Evolutionary conservation across 2,113 vertebrate genomes (phyloP), one percentile per base, ranked within the genome.

Genomic region (Oenanthe oenanthe): DNA sequence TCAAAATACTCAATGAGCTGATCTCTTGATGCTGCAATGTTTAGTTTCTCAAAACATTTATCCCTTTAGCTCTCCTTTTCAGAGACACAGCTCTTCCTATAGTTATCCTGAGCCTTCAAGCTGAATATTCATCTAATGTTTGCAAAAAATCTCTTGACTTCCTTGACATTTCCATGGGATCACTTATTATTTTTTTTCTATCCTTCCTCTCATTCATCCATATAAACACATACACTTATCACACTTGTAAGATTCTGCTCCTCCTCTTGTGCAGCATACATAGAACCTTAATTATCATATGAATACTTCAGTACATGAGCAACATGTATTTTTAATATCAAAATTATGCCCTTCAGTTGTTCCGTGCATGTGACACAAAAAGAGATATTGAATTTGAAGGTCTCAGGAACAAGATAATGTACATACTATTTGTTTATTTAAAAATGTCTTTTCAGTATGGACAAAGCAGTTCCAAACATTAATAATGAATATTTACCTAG

Each of bases 401-500:
- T 88, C 68, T 96, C 74, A 68, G 91, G 60, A 89, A 95, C 88
- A 95, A 70, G 72, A 53, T 66, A 89, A 93, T 65, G 32, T 71
- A 76, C 77, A 87, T 83, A 85, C 19, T 48, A 85, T 77, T 94
- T 96, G 80, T 96, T 95, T 96, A 84, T 94, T 94, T 91, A 36
- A 88, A 95, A 95, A 71, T 1, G 2, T 62, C 90, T 94, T 96
- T 91, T 96, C 86, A 78, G 56, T 80, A 73, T 51, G 81, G 67
- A 92, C 92, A 76, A 94, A 97, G 82, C 73, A 95, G 82, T 92
- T 86, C 76, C 80, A 96, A 95, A 96, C 88, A 95, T 97, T 97
- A 97, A 95, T 97, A 95, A 97, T 94, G 94, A 85, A 93, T 97
- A 91, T 97, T 98, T 97, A 96, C 85, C 76, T 94, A 93, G 85